phyloP scores from a whole-genome alignment of 2,797 vertebrate species.

The Chelon auratus region DNA sequence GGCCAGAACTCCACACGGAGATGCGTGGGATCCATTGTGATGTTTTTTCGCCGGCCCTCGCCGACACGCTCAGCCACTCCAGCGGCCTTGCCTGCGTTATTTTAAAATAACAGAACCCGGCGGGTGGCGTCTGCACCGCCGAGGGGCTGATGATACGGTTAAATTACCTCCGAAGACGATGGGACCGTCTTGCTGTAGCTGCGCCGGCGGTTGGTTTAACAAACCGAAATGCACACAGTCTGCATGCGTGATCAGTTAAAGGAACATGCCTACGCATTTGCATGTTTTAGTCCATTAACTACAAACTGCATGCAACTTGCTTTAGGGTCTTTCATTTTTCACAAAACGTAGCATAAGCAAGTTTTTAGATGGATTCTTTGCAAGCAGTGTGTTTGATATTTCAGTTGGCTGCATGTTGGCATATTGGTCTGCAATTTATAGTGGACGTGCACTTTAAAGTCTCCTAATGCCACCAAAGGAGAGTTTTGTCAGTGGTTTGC shows the following conservation, averaged over 20 bases:
- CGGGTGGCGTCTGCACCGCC: constrained; percentile 6
- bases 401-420: constrained; percentile 1
- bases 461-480: too few species aligned
- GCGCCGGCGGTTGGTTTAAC: not conserved
- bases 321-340: constrained; percentile 34
- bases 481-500: too few species aligned
- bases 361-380: constrained; percentile 41
- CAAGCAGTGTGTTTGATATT: constrained; percentile 12
- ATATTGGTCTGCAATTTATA: not conserved
- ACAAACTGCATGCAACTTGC: constrained; percentile 46
- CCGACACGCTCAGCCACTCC: constrained; percentile 12
- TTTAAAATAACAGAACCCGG: constrained; percentile 32
- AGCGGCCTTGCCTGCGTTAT: constrained; percentile 29
- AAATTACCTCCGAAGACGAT: constrained; percentile 4
- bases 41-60: constrained; percentile 31
- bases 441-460: not conserved
- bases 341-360: constrained; percentile 41
- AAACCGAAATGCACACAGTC: not conserved
- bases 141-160: constrained; percentile 3
- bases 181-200: not conserved
- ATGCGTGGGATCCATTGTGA: constrained; percentile 35
- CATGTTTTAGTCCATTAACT: constrained; percentile 66
- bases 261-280: constrained; percentile 51
- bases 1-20: constrained; percentile 2
- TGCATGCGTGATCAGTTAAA: constrained; percentile 30